phyloP scores from a whole-genome alignment of 2,888 invertebrate genomes.

The Seira ritae region DNA sequence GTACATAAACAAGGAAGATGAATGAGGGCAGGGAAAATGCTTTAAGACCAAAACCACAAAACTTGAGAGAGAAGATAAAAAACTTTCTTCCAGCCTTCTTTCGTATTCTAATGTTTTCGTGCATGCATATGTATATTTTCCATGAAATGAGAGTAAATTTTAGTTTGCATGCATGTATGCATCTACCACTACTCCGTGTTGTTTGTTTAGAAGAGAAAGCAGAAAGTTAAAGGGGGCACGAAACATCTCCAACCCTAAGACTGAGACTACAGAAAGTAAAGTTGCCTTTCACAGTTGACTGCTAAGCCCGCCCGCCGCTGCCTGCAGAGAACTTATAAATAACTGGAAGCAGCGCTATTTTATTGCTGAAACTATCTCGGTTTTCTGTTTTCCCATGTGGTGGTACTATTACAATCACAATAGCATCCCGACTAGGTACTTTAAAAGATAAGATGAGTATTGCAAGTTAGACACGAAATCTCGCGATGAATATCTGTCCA shows the following conservation, averaged over 20 bases:
- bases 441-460: not conserved
- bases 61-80: conserved; percentile 29
- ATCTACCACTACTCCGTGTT: not conserved
- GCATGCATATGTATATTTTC: conserved; percentile 65
- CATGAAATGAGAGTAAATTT: conserved; percentile 63
- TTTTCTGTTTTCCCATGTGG: conserved; percentile 29
- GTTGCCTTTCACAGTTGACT: conserved; percentile 39
- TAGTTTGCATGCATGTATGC: conserved; percentile 54
- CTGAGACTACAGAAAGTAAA: not conserved
- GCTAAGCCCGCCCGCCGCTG: conserved; percentile 55
- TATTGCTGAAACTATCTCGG: conserved; percentile 57
- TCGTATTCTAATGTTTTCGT: conserved; percentile 63
- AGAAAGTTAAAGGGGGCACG: not conserved
- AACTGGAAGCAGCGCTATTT: conserved; percentile 56
- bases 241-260: not conserved
- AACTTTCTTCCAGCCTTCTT: conserved; percentile 46
- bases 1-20: conserved; percentile 55
- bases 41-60: conserved; percentile 25
- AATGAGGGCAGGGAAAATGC: conserved; percentile 55
- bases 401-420: no score
- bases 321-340: conserved; percentile 60
- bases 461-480: not conserved
- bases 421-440: no score
- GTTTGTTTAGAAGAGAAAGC: conserved; percentile 31
- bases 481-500: conserved; percentile 8